A percentile compares a stretch with the other conserved stretches of the same genome.
These are phyloP conservation scores for Gymnoscopelus braueri DNA, from an alignment of 2,797 vertebrate species.

Conservation along the genomic window DNA sequence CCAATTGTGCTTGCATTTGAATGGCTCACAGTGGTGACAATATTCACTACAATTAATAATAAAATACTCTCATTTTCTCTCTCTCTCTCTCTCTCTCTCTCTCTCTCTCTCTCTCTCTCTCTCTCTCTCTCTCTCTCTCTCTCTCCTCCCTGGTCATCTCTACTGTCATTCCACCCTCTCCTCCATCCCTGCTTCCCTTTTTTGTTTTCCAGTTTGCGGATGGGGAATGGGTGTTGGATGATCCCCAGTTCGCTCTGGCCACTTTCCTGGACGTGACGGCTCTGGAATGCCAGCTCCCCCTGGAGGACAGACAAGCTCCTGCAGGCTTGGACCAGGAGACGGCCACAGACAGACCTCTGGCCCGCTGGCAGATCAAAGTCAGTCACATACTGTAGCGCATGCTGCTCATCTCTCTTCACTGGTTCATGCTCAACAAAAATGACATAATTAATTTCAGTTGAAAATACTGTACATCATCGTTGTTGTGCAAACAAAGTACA, in stretches of 20 bases:
- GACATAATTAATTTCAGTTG: too few species aligned
- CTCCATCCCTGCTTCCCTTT: background rate
- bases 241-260: slow-evolving; percentile 74
- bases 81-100: background rate
- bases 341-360: slow-evolving; percentile 73
- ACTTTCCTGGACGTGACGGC: slow-evolving; percentile 79
- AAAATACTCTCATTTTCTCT: background rate
- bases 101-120: background rate
- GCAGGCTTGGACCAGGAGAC: slow-evolving; percentile 53
- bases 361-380: slow-evolving; percentile 92
- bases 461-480: too few species aligned
- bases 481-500: too few species aligned
- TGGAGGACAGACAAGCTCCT: slow-evolving; percentile 58
- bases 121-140: background rate
- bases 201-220: slow-evolving; percentile 76
- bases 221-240: slow-evolving; percentile 81
- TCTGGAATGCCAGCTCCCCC: slow-evolving; percentile 86
- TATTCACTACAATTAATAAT: too few species aligned
- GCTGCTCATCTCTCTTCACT: background rate
- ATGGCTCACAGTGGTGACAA: too few species aligned
- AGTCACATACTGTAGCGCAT: slow-evolving; percentile 27
- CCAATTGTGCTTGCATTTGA: too few species aligned
- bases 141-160: background rate
- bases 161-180: background rate
- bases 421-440: too few species aligned